phyloP scores from a whole-genome alignment of 1,140 invertebrate genomes.

The Diplogasteroides magnus region DNA sequence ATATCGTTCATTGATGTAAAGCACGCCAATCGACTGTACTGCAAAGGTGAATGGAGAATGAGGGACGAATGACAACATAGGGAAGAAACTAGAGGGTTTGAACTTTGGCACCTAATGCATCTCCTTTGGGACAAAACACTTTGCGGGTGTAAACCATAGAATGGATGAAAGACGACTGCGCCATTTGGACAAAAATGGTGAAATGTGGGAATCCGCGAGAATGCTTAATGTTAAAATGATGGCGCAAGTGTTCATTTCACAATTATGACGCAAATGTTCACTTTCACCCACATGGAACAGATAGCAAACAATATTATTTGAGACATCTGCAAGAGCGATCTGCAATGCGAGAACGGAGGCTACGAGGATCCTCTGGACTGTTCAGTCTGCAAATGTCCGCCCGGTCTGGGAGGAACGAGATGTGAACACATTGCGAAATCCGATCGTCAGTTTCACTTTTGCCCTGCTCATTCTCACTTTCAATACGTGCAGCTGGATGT shows the following conservation, averaged over 20 bases:
- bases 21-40: conserved; percentile 35
- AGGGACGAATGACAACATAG: too few species aligned
- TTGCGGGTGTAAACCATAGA: too few species aligned
- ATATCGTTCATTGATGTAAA: conserved; percentile 43
- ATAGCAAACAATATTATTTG: background rate
- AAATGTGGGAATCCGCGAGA: background rate
- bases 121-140: too few species aligned
- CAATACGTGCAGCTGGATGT: conserved; percentile 28
- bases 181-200: too few species aligned
- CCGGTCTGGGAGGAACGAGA: conserved; percentile 23
- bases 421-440: conserved; percentile 26
- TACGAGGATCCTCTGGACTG: conserved; percentile 34
- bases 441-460: conserved; percentile 16
- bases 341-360: conserved; percentile 29
- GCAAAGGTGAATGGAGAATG: conserved; percentile 15
- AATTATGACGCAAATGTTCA: background rate
- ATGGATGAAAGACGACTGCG: too few species aligned
- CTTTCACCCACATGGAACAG: too few species aligned
- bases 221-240: background rate
- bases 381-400: conserved; percentile 26
- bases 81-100: too few species aligned
- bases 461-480: background rate
- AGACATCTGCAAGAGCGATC: conserved; percentile 29
- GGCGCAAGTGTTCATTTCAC: background rate
- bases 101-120: too few species aligned